Evolutionary conservation across 2,797 vertebrate species (phyloP).

Genomic region (Anguilla megastoma): DNA sequence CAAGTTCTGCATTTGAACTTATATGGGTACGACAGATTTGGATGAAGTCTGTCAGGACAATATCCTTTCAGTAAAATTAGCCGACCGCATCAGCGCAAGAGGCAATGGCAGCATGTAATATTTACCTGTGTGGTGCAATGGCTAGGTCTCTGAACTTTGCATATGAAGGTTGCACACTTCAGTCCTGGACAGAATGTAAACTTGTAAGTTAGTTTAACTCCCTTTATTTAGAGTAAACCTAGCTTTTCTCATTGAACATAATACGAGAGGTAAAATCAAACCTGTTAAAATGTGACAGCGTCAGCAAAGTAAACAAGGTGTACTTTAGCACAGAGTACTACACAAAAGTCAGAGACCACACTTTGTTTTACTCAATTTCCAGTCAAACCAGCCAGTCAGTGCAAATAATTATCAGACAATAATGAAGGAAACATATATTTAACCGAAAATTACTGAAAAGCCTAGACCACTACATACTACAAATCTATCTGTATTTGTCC

Average conservation of each 20-base stretch:
- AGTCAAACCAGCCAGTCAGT: too few species aligned
- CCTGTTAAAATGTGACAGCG: neutral
- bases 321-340: neutral
- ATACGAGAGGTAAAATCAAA: neutral
- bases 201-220: neutral
- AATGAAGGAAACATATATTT: too few species aligned
- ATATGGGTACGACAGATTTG: neutral
- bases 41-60: neutral
- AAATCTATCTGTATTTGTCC: too few species aligned
- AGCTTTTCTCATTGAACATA: neutral
- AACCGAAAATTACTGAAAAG: too few species aligned
- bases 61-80: too few species aligned
- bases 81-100: neutral
- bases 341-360: too few species aligned
- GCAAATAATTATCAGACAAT: too few species aligned
- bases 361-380: too few species aligned
- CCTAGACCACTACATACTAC: too few species aligned
- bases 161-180: neutral
- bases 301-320: neutral
- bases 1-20: neutral
- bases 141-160: constrained; percentile 4
- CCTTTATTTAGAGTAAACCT: neutral
- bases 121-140: neutral
- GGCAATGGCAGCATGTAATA: neutral
- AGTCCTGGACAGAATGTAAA: constrained; percentile 14